Conservation (phyloP, 2,113 vertebrate species). For the Colistium nudipinnis region DNA sequence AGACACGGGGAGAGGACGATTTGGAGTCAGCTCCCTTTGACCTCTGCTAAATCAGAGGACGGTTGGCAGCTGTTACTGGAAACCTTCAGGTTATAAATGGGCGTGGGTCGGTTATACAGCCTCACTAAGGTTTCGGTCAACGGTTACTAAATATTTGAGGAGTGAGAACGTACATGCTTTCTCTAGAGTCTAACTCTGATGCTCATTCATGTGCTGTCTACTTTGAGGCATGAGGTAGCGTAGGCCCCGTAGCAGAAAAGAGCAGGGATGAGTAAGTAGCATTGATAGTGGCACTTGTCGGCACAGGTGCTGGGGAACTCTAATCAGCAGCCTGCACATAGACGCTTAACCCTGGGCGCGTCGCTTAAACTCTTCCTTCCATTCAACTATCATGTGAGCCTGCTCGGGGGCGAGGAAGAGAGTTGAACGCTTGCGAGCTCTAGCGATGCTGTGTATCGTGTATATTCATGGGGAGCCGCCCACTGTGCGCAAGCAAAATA, state of each 20-base stretch:
- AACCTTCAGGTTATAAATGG: background rate
- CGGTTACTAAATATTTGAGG: constrained; percentile 9
- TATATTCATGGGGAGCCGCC: constrained; percentile 44
- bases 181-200: no score
- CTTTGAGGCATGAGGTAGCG: constrained; percentile 24
- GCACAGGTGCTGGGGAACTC: constrained; percentile 98
- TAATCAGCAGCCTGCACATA: constrained; percentile 94
- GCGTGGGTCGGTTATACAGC: constrained; percentile 3
- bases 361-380: constrained; percentile 97
- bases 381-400: constrained; percentile 93
- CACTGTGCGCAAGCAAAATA: constrained; percentile 36
- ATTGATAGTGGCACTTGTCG: constrained; percentile 98
- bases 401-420: constrained; percentile 72
- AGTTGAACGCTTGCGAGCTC: constrained; percentile 44
- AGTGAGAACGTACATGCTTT: constrained; percentile 5
- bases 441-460: constrained; percentile 20
- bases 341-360: constrained; percentile 94
- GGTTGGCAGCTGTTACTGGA: constrained; percentile 23
- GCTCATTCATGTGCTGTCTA: no score
- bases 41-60: constrained; percentile 12
- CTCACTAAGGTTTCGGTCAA: background rate
- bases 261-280: constrained; percentile 79
- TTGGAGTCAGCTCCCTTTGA: constrained; percentile 22
- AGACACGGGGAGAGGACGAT: constrained; percentile 27
- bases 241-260: constrained; percentile 46